phyloP scores from a whole-genome alignment of 1,140 invertebrate genomes.

The Zaprionus nigranus region DNA sequence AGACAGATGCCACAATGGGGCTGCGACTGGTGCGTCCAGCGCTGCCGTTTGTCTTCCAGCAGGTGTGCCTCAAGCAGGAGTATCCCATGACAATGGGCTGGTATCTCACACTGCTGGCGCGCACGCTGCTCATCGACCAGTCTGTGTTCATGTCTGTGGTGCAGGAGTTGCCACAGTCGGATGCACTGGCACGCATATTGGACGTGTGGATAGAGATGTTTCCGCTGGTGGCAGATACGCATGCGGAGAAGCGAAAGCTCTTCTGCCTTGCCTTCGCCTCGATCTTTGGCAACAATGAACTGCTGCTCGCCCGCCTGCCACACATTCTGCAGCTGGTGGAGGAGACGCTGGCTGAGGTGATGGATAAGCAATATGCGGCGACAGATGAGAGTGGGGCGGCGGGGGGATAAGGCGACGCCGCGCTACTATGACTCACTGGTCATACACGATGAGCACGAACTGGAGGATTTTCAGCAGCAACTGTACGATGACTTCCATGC shows the following conservation, averaged over 20 bases:
- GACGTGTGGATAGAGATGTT: constrained; percentile 93
- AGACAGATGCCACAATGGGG: constrained; percentile 87
- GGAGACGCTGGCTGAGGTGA: constrained; percentile 94
- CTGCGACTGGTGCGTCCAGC: constrained; percentile 88
- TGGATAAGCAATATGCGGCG: constrained; percentile 86
- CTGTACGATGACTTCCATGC: constrained; percentile 71
- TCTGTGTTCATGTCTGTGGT: constrained; percentile 89
- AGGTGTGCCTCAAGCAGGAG: constrained; percentile 88
- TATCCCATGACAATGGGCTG: constrained; percentile 90
- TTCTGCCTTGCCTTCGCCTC: constrained; percentile 93
- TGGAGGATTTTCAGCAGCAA: constrained; percentile 67
- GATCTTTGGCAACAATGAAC: constrained; percentile 88
- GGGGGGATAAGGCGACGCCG: constrained; percentile 42
- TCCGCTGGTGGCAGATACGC: constrained; percentile 90
- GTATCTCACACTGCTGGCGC: constrained; percentile 90
- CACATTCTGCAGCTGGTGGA: constrained; percentile 91
- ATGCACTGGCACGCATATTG: constrained; percentile 89
- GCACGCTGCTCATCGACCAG: constrained; percentile 91
- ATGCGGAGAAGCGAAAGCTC: constrained; percentile 92
- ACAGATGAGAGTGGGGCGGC: constrained; percentile 38
- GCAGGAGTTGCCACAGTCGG: constrained; percentile 86
- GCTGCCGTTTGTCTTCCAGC: constrained; percentile 88
- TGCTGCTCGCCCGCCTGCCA: constrained; percentile 90
- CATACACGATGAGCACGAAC: constrained; percentile 75
- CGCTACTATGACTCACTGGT: constrained; percentile 79